Base-by-base conservation (phyloP, 2,888 invertebrate species). In the Pollenia angustigena region DNA sequence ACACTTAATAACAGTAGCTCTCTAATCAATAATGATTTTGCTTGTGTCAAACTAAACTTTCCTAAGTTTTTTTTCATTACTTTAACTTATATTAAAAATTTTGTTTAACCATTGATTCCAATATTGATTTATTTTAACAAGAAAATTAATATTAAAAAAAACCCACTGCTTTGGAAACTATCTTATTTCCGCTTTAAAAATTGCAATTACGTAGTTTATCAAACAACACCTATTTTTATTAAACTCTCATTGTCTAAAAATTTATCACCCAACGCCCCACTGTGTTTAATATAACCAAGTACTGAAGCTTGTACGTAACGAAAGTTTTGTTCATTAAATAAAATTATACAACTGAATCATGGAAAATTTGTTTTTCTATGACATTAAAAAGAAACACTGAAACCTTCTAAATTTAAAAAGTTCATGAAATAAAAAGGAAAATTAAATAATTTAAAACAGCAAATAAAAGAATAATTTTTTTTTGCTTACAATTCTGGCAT, bases 401-500 rank as follows among this genome's bases (percentile, higher is more conserved):
- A 72, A 72, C 16, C 12, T 60, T 79, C 69, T 50, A 66, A 83
- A 72, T 60, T 79, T 40, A 42, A 32, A 32, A 48, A 32, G 40
- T 14, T 40, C 56, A 48, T 54, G 12, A 58, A 23, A 54, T 44
- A 52, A 52, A 58, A 58, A 42, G 14, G 12, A 11, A 62, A 68
- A 60, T 40, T 23, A 23, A 64, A 69, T 2, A 64, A 6, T 32
- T 32, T 32, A 32, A 32, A 32, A 6, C 6, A 32, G 6, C 32
- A 54, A 72, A 54, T 42, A 11, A 6, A 58, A 74, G 8, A 76
- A 4, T 48, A 64, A 58, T 0, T 32, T 66, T 46, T 46, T 71
- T 58, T 14, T 42, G 84, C 87, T 87, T 79, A 87, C 87, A 69
- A 62, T 81, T 81, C 78, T 74, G 81, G 81, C 87, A 87, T 78